Percentiles rank a stretch among this genome's conserved stretches.
Evolutionary conservation across 2,113 vertebrate genomes (phyloP).

Genomic region (Columba livia): DNA sequence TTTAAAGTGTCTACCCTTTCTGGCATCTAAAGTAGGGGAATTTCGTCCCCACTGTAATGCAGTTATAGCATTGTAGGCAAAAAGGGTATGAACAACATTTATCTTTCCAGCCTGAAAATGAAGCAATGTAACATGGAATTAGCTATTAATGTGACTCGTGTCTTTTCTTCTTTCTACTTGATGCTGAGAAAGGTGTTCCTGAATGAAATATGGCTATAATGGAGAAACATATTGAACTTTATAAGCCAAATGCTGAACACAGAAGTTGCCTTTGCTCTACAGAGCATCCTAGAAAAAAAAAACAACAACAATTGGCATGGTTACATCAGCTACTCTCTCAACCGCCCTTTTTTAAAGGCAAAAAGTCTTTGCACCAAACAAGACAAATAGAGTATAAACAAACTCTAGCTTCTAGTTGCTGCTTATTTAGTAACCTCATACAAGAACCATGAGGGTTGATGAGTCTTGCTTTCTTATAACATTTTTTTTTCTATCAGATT

Average conservation of each 20-base stretch:
- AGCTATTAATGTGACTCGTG: constrained; percentile 32
- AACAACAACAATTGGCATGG: constrained; percentile 16
- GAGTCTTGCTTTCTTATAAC: constrained; percentile 19
- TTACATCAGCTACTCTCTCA: constrained; percentile 54
- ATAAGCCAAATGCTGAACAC: constrained; percentile 25
- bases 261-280: constrained; percentile 43
- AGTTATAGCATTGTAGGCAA: neutral
- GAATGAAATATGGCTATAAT: constrained; percentile 43
- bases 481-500: neutral
- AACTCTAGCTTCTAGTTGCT: neutral
- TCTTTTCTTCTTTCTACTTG: constrained; percentile 4
- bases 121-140: neutral
- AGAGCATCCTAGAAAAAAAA: constrained; percentile 17
- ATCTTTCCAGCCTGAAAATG: neutral
- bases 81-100: neutral
- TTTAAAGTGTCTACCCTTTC: neutral
- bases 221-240: constrained; percentile 3
- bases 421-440: neutral
- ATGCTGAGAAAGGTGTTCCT: constrained; percentile 43
- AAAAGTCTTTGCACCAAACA: constrained; percentile 22
- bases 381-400: constrained; percentile 50
- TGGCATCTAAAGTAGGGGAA: neutral
- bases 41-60: neutral
- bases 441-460: neutral
- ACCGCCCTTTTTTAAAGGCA: constrained; percentile 23